phyloP scores from a whole-genome alignment of 2,888 invertebrate genomes.

The Melanostoma mellinum region DNA sequence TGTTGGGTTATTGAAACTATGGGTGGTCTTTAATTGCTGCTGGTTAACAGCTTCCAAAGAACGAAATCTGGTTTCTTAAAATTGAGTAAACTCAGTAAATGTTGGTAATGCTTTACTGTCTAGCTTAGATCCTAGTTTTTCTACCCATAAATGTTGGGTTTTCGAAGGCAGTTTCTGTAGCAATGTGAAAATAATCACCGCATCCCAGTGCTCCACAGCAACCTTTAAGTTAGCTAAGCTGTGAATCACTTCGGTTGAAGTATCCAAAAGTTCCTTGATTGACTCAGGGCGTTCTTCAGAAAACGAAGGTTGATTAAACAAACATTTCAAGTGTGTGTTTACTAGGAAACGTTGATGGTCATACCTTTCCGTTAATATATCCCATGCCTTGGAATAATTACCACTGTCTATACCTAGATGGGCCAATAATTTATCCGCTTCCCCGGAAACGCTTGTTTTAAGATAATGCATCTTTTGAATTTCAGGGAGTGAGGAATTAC shows the following conservation, averaged over 20 bases:
- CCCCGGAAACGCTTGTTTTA: neutral
- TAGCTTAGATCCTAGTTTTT: neutral
- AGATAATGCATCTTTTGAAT: neutral
- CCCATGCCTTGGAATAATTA: conserved; percentile 10
- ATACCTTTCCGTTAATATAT: conserved; percentile 5
- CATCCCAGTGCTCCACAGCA: neutral
- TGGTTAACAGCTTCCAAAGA: conserved; percentile 39
- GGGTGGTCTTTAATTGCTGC: conserved; percentile 25
- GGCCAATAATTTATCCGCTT: neutral
- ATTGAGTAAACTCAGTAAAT: conserved; percentile 13
- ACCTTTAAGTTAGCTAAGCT: conserved; percentile 6
- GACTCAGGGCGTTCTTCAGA: neutral
- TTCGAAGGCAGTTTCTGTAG: conserved; percentile 7
- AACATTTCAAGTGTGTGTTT: conserved; percentile 14
- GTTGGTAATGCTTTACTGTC: conserved; percentile 25
- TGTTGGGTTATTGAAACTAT: neutral
- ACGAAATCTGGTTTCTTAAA: conserved; percentile 32
- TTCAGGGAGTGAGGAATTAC: neutral
- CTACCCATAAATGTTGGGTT: neutral
- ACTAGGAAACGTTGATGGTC: conserved; percentile 20
- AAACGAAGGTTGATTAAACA: conserved; percentile 9
- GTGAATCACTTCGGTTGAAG: conserved; percentile 12
- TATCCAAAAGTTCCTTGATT: conserved; percentile 9
- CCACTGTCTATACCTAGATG: neutral
- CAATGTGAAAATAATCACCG: conserved; percentile 1